Evolutionary conservation across 2,113 vertebrate species (phyloP).

Genomic region (Hiodon alosoides): DNA sequence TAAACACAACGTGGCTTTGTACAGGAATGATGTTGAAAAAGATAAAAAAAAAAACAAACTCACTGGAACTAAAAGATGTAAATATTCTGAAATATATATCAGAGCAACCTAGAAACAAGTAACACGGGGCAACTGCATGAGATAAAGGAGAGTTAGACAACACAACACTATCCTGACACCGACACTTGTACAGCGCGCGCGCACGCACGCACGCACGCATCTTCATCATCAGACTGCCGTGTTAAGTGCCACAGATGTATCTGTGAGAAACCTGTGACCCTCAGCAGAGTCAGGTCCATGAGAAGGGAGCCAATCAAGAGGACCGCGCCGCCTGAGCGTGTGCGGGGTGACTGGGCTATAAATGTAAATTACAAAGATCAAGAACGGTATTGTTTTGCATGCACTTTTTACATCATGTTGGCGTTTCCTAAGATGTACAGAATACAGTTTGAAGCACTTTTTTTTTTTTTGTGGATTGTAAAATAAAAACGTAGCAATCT

Average conservation of each 20-base stretch:
- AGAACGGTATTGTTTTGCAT: conserved; percentile 58
- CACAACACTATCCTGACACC: conserved; percentile 66
- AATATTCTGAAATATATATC: conserved; percentile 50
- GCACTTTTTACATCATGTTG: conserved; percentile 59
- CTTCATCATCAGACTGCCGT: conserved; percentile 70
- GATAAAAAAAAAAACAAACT: conserved; percentile 55
- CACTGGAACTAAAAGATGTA: conserved; percentile 39
- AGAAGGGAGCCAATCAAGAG: conserved; percentile 56
- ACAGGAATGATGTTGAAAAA: conserved; percentile 43
- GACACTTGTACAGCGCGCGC: conserved; percentile 54
- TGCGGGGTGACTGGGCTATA: no score
- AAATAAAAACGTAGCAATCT: conserved; percentile 50
- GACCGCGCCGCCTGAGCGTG: conserved; percentile 46
- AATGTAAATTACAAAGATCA: no score
- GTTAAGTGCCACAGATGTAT: conserved; percentile 73
- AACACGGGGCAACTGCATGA: conserved; percentile 55
- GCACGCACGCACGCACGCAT: conserved; percentile 32
- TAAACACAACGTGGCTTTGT: conserved; percentile 46
- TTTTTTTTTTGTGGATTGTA: conserved; percentile 60
- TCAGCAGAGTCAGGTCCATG: conserved; percentile 38
- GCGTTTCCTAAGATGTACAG: conserved; percentile 56
- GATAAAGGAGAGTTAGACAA: conserved; percentile 55
- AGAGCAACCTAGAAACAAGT: conserved; percentile 69
- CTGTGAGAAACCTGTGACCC: conserved; percentile 55
- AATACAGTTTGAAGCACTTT: conserved; percentile 57